phyloP scores from a whole-genome alignment of 2,113 vertebrate species.

The Phaethon lepturus region DNA sequence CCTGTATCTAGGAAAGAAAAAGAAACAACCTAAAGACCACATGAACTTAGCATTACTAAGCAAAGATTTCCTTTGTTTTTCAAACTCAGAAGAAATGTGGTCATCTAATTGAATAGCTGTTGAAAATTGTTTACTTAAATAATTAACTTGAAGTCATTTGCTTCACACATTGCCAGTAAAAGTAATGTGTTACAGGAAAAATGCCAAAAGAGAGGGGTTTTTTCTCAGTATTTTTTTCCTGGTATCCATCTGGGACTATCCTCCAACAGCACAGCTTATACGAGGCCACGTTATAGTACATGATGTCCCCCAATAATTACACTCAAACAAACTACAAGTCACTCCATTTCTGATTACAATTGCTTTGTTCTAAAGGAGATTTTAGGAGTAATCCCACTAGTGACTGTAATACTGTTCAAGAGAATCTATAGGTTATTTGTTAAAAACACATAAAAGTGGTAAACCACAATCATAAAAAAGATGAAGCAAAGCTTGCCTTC shows the following conservation, averaged over 20 bases:
- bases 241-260: background rate
- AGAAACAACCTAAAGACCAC: too few relatives aligned
- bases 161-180: background rate
- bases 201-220: background rate
- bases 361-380: background rate
- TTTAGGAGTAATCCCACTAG: background rate
- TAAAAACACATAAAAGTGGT: conserved; percentile 24
- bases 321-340: background rate
- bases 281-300: background rate
- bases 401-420: background rate
- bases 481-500: conserved; percentile 29
- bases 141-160: background rate
- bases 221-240: background rate
- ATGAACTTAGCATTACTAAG: background rate
- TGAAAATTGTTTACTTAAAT: background rate
- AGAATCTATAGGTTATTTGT: conserved; percentile 1
- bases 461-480: background rate
- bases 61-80: background rate
- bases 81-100: background rate
- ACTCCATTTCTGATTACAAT: background rate
- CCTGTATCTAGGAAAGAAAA: background rate
- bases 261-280: background rate
- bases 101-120: background rate
- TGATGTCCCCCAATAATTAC: background rate
- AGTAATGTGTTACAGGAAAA: background rate